Base-by-base conservation (phyloP, 2,113 vertebrate genomes). In the Parotia lawesii region DNA sequence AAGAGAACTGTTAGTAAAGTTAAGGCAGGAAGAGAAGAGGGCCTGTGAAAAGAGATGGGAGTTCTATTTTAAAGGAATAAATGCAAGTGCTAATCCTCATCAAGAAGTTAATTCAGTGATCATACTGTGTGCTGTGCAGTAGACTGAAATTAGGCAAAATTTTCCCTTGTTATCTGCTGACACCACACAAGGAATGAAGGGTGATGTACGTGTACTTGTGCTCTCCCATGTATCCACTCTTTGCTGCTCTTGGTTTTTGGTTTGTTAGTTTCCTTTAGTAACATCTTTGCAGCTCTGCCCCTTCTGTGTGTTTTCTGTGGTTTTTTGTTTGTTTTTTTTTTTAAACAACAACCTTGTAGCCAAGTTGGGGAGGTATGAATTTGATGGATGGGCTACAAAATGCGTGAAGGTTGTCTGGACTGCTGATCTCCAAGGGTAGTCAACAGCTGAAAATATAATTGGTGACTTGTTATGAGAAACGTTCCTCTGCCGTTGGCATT, bases 391-490 rank as follows among this genome's bases (percentile, higher is more conserved):
- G 28, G 27, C 85, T 79, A 44, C 44, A 20, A n/a, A 89, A 70
- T 60, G 37, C 33, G 9, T 27, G 44, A 67, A 62, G 13, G n/a
- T 25, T 80, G 5, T 48, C 48, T 40, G 21, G 23, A 35, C 22
- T 53, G 42, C 37, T 84, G 72, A 13, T 67, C 67, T 76, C n/a
- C 24, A 60, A 50, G 45, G 28, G 15, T 0, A 42, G n/a, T 47
- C 47, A 53, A 42, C 35, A 75, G 21, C 58, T 58, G 38, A 64
- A 61, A 62, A 28, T 53, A 29, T 21, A 72, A 24, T 67, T 33
- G 11, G 31, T 70, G 57, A 12, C 37, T 75, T 53, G 11, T 53
- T 79, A 60, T 0, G 1, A 67, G 40, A 44, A 33, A 20, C 0
- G 0, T 53, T 66, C 25, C 11, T 67, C 44, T 6, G 1, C 45